These are phyloP conservation scores for Heteronetta atricapilla DNA, from an alignment of 2,113 vertebrate genomes.

Conservation along the genomic window DNA sequence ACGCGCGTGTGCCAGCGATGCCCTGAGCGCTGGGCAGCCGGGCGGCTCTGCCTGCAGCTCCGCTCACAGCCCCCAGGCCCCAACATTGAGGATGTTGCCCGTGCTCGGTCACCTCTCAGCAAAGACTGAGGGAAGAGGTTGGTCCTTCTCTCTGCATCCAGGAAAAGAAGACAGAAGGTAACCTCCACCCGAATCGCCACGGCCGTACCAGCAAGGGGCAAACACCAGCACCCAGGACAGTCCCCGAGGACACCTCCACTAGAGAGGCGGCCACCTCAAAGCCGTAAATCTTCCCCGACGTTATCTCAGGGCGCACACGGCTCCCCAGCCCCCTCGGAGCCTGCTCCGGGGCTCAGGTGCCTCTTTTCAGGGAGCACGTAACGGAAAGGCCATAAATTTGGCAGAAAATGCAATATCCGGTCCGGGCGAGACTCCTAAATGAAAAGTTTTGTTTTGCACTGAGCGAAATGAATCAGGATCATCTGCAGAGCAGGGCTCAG, in stretches of 20 bases:
- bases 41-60: neutral
- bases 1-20: accelerated
- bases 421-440: neutral
- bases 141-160: neutral
- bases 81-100: too few species aligned
- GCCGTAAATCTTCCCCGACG: neutral
- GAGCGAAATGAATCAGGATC: neutral
- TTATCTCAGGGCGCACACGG: neutral
- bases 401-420: neutral
- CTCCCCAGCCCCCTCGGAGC: neutral
- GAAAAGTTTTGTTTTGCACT: neutral
- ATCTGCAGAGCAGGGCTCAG: neutral
- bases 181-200: neutral
- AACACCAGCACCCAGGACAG: neutral
- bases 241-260: neutral
- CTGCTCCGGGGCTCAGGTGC: neutral
- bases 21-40: neutral
- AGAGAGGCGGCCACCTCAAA: neutral
- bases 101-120: neutral
- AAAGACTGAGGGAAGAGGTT: neutral
- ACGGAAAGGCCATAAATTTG: neutral
- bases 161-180: neutral
- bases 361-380: neutral
- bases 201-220: neutral
- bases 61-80: neutral